Conservation (phyloP, 2,113 vertebrate species). For the Desmodus rotundus region DNA sequence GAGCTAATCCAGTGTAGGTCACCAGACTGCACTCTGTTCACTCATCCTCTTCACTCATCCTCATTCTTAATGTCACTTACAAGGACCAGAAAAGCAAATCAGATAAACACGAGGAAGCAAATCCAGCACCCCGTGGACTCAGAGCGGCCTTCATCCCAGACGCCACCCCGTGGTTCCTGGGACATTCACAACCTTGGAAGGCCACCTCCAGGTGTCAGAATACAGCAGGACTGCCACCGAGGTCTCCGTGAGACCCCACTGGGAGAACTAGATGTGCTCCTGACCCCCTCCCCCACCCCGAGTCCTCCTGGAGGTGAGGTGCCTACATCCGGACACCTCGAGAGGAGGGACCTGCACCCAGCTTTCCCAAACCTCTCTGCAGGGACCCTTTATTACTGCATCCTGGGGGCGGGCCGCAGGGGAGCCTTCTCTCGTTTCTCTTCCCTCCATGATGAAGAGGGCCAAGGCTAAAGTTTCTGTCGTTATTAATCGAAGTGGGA, state of each 20-base stretch:
- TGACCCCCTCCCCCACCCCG: background rate
- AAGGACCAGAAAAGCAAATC: background rate
- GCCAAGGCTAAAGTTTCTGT: background rate
- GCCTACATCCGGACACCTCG: fast-evolving
- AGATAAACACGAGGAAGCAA: background rate
- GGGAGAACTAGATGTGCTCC: background rate
- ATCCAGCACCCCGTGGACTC: fast-evolving
- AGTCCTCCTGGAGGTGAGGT: background rate
- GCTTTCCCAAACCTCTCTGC: background rate
- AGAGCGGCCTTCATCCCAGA: background rate
- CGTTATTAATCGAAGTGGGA: background rate
- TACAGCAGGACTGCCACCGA: fast-evolving
- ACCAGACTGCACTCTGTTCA: background rate
- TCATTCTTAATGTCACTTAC: background rate
- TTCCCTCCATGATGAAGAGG: background rate
- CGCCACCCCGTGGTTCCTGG: background rate
- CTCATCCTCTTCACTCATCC: background rate
- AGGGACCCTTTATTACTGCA: fast-evolving
- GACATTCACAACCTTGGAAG: background rate
- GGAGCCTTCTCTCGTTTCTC: fast-evolving
- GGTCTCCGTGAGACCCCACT: background rate
- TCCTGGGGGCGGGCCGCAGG: fast-evolving
- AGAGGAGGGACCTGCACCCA: background rate
- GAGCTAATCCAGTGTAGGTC: background rate
- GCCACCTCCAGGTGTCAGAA: background rate